These are phyloP conservation scores for Lasiurus borealis DNA, from an alignment of 2,113 vertebrate genomes.

Conservation along the genomic window DNA sequence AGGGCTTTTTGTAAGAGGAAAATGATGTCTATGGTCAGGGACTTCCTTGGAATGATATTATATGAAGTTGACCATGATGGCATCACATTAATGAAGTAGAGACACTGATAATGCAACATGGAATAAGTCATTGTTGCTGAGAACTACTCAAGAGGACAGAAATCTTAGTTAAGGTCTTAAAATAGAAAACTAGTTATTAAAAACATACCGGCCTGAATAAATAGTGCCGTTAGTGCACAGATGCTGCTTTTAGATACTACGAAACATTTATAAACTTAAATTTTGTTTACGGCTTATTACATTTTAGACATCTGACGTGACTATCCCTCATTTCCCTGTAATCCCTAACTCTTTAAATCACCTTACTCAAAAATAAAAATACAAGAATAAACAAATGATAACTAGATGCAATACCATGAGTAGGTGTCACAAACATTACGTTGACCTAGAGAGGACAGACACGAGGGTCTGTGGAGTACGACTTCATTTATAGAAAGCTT, in stretches of 20 bases:
- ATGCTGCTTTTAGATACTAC: background rate
- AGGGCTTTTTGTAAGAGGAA: background rate
- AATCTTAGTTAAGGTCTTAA: background rate
- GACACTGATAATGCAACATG: background rate
- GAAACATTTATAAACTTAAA: background rate
- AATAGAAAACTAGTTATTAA: background rate
- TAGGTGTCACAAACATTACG: background rate
- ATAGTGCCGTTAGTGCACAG: background rate
- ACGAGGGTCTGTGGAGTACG: accelerated
- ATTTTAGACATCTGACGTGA: background rate
- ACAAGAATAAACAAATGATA: background rate
- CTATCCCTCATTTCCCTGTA: background rate
- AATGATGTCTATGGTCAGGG: background rate
- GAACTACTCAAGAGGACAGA: background rate
- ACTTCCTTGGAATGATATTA: background rate
- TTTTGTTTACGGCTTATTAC: background rate
- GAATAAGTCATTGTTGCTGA: background rate
- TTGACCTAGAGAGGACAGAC: background rate
- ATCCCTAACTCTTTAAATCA: background rate
- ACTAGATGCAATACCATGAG: background rate
- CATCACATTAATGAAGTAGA: background rate
- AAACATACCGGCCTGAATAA: background rate
- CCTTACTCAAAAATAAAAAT: background rate
- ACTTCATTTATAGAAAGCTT: background rate
- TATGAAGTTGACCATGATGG: background rate